Percentiles rank a stretch among this genome's conserved stretches.
These are phyloP conservation scores for Apodemia duryi DNA, from an alignment of 2,888 invertebrate species.

Conservation along the genomic window DNA sequence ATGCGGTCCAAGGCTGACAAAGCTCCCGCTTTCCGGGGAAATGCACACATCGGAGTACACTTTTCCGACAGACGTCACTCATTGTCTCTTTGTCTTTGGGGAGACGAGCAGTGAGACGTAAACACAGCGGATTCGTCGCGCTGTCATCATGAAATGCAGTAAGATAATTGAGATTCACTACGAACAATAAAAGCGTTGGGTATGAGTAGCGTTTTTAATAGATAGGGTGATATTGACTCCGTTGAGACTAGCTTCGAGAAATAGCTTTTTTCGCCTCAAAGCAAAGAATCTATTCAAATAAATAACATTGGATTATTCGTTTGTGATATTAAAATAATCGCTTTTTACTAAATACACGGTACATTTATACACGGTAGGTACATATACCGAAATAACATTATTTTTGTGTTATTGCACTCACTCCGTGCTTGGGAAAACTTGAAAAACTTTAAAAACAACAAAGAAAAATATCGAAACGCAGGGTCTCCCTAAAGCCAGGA, in stretches of 20 bases:
- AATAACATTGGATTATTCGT: no score
- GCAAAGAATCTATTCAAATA: no score
- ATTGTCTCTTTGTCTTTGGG: slow-evolving; percentile 27
- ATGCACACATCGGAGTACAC: slow-evolving; percentile 28
- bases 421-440: no score
- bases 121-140: slow-evolving; percentile 25
- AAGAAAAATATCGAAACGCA: no score
- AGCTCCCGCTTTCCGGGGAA: slow-evolving; percentile 22
- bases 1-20: slow-evolving; percentile 2
- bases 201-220: slow-evolving; percentile 19
- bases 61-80: slow-evolving; percentile 29
- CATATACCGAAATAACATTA: no score
- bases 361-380: no score
- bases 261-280: neutral
- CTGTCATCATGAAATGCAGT: slow-evolving; percentile 19
- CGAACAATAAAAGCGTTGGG: slow-evolving; percentile 15
- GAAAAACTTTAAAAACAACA: no score
- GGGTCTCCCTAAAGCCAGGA: no score
- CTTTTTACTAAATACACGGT: no score
- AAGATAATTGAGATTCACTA: slow-evolving; percentile 15
- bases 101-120: slow-evolving; percentile 26
- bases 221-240: slow-evolving; percentile 9
- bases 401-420: no score
- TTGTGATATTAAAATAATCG: no score
- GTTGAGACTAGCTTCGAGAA: neutral